A percentile compares a stretch with the other conserved stretches of the same genome.
Conservation (phyloP, 2,797 vertebrate species). For the Leucoraja ocellata region DNA sequence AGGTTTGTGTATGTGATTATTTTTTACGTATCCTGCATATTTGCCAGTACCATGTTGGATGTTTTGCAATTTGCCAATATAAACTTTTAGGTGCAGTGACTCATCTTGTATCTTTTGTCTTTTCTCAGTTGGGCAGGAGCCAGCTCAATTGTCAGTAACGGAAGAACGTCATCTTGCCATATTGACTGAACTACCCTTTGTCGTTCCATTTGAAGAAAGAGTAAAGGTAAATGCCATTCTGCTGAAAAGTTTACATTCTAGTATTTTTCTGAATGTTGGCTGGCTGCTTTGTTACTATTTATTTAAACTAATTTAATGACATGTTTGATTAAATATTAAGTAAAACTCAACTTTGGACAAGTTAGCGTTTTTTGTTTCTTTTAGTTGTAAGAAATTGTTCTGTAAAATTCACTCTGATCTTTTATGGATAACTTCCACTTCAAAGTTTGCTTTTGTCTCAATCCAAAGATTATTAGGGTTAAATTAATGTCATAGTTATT, state of each 20-base stretch:
- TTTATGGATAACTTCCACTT: not conserved
- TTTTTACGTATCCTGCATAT: not conserved
- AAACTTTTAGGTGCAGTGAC: not conserved
- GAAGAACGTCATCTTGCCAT: constrained; percentile 94
- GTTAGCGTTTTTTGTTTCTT: not conserved
- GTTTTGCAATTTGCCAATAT: not conserved
- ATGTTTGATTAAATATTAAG: not conserved
- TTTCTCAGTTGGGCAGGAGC: constrained; percentile 78
- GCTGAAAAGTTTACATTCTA: not conserved
- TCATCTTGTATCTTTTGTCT: constrained; percentile 31
- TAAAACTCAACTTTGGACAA: not conserved
- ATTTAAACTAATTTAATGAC: not conserved
- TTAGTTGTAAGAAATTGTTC: not conserved
- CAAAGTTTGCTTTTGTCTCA: not conserved
- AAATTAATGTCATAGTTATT: not conserved
- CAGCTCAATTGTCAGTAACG: constrained; percentile 87
- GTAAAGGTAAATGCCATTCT: constrained; percentile 76
- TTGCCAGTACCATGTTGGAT: not conserved
- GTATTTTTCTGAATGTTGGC: not conserved
- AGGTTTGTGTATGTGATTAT: not conserved
- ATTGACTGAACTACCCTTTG: constrained; percentile 92
- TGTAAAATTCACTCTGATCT: not conserved
- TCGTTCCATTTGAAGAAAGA: constrained; percentile 95
- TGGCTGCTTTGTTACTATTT: not conserved
- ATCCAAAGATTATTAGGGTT: not conserved